A percentile compares a stretch with the other conserved stretches of the same genome.
phyloP scores from a whole-genome alignment of 2,888 invertebrate genomes.

The Drosophila acutilabella region DNA sequence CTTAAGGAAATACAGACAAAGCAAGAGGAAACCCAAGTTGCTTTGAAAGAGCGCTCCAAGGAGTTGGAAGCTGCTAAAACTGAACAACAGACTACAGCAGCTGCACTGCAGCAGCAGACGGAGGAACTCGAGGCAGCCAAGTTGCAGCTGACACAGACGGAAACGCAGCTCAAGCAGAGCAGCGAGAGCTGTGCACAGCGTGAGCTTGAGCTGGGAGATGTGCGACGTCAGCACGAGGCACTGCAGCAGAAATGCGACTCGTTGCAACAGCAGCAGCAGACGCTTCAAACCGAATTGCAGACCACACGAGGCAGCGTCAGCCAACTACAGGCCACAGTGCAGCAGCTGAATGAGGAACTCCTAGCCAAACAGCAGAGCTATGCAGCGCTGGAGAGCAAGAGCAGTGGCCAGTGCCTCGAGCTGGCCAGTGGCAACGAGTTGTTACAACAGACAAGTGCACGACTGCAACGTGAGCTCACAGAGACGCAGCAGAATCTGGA shows the following conservation, averaged over 20 bases:
- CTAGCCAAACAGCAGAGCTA: conserved; percentile 63
- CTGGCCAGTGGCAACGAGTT: conserved; percentile 72
- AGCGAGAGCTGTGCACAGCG: conserved; percentile 54
- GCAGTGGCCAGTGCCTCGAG: conserved; percentile 59
- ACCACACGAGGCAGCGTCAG: conserved; percentile 61
- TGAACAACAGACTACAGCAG: conserved; percentile 56
- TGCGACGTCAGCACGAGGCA: conserved; percentile 66
- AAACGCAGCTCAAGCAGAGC: conserved; percentile 55
- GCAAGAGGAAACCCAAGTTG: conserved; percentile 19
- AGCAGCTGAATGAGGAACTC: conserved; percentile 81
- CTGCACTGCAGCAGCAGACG: conserved; percentile 50
- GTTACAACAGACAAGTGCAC: conserved; percentile 60
- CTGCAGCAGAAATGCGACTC: conserved; percentile 60
- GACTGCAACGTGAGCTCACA: conserved; percentile 80
- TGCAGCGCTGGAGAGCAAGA: conserved; percentile 47
- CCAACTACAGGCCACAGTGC: conserved; percentile 56
- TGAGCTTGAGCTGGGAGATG: conserved; percentile 79
- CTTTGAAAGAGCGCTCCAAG: not conserved
- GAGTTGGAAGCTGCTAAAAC: conserved; percentile 38
- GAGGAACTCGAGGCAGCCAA: conserved; percentile 50
- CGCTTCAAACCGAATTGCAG: conserved; percentile 84
- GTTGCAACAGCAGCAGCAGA: conserved; percentile 55
- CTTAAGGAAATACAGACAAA: conserved; percentile 35
- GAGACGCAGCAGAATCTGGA: conserved; percentile 73
- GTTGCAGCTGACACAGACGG: conserved; percentile 41